phyloP scores from a whole-genome alignment of 2,797 vertebrate genomes.

The Eulemur mongoz region DNA sequence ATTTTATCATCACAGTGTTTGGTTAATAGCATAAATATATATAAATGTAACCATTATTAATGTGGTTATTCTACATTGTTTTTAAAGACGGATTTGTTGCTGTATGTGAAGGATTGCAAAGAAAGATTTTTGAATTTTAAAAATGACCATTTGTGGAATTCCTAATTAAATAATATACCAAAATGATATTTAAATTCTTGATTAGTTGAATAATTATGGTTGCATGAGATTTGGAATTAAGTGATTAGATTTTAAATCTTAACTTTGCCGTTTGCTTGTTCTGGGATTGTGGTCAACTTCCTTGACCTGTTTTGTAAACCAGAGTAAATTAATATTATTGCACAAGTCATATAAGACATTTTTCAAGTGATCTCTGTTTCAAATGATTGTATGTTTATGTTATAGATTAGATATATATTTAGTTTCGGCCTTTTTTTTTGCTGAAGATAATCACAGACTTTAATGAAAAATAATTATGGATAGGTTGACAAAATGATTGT shows the following conservation, averaged over 20 bases:
- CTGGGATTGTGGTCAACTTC: background rate
- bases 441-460: slow-evolving; percentile 17
- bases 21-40: background rate
- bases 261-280: slow-evolving; percentile 1
- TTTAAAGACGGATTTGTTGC: slow-evolving; percentile 27
- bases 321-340: slow-evolving; percentile 8
- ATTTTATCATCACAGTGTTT: slow-evolving; percentile 7
- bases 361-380: slow-evolving; percentile 22
- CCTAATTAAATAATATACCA: background rate
- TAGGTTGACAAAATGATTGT: background rate
- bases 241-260: slow-evolving; percentile 15
- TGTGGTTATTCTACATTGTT: background rate
- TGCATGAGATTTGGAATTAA: slow-evolving; percentile 2
- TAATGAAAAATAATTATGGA: background rate
- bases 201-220: slow-evolving; percentile 9
- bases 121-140: background rate
- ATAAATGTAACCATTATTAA: background rate
- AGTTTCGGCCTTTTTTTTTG: background rate
- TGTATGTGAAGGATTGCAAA: background rate
- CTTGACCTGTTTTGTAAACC: slow-evolving; percentile 23
- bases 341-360: background rate
- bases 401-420: background rate
- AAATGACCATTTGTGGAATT: background rate
- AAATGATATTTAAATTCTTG: slow-evolving; percentile 39
- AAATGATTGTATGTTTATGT: background rate